These are phyloP conservation scores for Margaritifera margaritifera DNA, from an alignment of 2,888 invertebrate genomes.

Conservation along the genomic window DNA sequence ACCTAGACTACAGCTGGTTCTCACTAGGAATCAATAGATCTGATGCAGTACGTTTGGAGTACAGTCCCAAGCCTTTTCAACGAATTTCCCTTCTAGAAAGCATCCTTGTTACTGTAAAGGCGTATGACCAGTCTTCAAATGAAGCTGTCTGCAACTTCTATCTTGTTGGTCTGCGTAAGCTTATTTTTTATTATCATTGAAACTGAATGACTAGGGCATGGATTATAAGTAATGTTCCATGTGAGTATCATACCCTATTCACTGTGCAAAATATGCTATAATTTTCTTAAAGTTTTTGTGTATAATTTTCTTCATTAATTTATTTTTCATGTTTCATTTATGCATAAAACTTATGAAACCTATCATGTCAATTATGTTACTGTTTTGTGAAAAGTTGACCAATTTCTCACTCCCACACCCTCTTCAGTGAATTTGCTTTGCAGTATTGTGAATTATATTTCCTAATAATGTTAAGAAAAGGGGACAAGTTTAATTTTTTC, in stretches of 20 bases:
- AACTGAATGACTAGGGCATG: not conserved
- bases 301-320: not conserved
- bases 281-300: not conserved
- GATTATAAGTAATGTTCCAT: not conserved
- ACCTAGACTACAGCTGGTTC: constrained; percentile 11
- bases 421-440: no score
- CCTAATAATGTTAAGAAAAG: no score
- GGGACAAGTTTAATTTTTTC: no score
- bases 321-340: not conserved
- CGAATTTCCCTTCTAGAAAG: constrained; percentile 11
- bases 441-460: no score
- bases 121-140: constrained; percentile 40
- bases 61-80: no score
- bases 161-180: constrained; percentile 50
- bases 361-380: no score
- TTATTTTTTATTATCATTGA: not conserved
- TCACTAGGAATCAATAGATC: not conserved
- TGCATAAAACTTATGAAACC: not conserved
- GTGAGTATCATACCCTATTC: not conserved
- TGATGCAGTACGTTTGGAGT: not conserved
- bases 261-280: not conserved
- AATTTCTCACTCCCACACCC: no score
- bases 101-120: constrained; percentile 42
- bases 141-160: constrained; percentile 45
- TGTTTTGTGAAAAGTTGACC: no score